These are phyloP conservation scores for Mastomys natalensis DNA, from an alignment of 2,113 vertebrate genomes.

Conservation along the genomic window DNA sequence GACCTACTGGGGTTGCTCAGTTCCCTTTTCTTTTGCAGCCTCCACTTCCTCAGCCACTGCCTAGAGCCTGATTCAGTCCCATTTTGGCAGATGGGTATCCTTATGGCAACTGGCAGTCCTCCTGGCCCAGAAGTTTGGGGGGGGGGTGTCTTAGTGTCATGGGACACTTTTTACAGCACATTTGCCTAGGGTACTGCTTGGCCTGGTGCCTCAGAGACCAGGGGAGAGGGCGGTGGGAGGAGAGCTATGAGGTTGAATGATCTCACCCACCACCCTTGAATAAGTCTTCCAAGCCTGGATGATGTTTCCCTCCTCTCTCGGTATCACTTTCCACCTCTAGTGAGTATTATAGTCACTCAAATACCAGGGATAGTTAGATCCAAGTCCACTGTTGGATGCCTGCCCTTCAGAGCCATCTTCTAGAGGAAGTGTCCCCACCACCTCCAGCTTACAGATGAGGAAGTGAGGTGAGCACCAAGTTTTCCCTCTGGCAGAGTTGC, in stretches of 20 bases:
- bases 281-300: neutral
- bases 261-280: neutral
- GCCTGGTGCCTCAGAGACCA: neutral
- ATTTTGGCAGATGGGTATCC: neutral
- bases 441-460: neutral
- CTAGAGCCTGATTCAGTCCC: neutral
- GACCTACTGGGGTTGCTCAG: accelerated
- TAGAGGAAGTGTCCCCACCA: neutral
- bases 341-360: no score
- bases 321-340: neutral
- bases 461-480: neutral
- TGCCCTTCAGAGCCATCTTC: neutral
- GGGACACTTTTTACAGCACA: no score
- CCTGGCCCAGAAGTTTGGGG: neutral
- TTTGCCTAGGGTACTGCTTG: neutral
- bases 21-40: neutral
- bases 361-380: neutral
- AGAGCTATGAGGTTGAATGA: neutral
- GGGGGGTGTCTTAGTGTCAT: neutral
- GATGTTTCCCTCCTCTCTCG: neutral
- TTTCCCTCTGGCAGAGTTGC: neutral
- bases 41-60: neutral
- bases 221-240: neutral
- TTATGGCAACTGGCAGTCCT: neutral
- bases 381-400: neutral